These are phyloP conservation scores for Cheiracanthium punctorium DNA, from an alignment of 2,888 invertebrate species.

Conservation along the genomic window DNA sequence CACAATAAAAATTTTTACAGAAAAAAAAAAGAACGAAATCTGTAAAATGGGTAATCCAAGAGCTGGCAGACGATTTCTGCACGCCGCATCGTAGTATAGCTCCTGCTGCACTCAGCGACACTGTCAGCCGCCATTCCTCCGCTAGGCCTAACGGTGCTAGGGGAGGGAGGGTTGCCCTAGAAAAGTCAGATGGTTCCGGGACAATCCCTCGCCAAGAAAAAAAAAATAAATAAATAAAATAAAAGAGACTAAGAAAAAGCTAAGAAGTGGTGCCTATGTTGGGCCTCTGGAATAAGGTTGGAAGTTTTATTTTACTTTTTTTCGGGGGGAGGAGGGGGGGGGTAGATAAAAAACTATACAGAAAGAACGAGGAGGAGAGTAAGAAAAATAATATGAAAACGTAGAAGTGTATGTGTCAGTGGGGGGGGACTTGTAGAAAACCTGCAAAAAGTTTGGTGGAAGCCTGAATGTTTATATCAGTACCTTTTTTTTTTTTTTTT, in stretches of 20 bases:
- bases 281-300: not conserved
- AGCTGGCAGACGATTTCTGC: conserved; percentile 13
- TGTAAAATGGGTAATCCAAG: not conserved
- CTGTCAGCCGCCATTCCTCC: conserved; percentile 12
- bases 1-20: not conserved
- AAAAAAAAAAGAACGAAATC: not conserved
- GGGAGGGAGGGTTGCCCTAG: conserved; percentile 27
- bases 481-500: not conserved
- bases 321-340: too few species aligned
- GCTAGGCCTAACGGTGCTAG: conserved; percentile 36
- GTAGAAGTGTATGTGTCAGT: conserved; percentile 29
- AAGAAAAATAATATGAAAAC: conserved; percentile 20
- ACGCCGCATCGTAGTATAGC: not conserved
- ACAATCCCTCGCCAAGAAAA: not conserved
- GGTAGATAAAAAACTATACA: conserved; percentile 1
- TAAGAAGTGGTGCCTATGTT: conserved; percentile 25
- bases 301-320: not conserved
- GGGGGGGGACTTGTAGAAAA: conserved; percentile 8
- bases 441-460: conserved; percentile 15
- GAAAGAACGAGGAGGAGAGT: conserved; percentile 14
- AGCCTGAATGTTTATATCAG: conserved; percentile 14
- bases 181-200: conserved; percentile 42
- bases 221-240: not conserved
- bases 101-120: not conserved
- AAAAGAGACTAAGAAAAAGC: not conserved